A percentile compares a stretch with the other conserved stretches of the same genome.
phyloP scores from a whole-genome alignment of 2,888 invertebrate genomes.

The Thysanoteuthis rhombus region DNA sequence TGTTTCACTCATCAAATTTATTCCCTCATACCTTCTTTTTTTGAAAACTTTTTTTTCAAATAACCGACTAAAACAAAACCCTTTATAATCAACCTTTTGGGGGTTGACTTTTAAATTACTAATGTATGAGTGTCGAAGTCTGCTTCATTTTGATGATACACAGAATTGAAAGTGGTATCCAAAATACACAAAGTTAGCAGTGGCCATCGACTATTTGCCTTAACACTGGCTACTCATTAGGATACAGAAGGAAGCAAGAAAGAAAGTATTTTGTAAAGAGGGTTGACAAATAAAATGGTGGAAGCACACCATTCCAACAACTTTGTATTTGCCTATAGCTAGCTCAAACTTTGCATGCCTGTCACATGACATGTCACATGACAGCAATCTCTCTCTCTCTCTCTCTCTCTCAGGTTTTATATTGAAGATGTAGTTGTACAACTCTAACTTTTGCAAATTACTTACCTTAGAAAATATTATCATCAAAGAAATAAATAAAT shows the following conservation, averaged over 20 bases:
- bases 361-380: slow-evolving; percentile 12
- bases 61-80: background rate
- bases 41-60: background rate
- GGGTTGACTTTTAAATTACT: background rate
- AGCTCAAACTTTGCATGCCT: background rate
- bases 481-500: background rate
- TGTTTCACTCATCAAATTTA: background rate
- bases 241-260: background rate
- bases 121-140: background rate
- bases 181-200: background rate
- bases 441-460: background rate
- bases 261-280: background rate
- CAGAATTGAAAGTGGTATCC: background rate
- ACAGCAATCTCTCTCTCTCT: too few species aligned
- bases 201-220: background rate
- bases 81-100: background rate
- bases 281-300: background rate
- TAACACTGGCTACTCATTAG: background rate
- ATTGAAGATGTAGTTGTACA: background rate
- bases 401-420: background rate
- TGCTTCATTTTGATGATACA: background rate
- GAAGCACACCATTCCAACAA: background rate
- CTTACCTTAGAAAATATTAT: background rate
- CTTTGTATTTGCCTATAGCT: background rate
- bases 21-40: background rate